Evolutionary conservation across 2,113 vertebrate genomes (phyloP), one percentile per base, ranked within the genome.

Genomic region (Corythoichthys intestinalis): DNA sequence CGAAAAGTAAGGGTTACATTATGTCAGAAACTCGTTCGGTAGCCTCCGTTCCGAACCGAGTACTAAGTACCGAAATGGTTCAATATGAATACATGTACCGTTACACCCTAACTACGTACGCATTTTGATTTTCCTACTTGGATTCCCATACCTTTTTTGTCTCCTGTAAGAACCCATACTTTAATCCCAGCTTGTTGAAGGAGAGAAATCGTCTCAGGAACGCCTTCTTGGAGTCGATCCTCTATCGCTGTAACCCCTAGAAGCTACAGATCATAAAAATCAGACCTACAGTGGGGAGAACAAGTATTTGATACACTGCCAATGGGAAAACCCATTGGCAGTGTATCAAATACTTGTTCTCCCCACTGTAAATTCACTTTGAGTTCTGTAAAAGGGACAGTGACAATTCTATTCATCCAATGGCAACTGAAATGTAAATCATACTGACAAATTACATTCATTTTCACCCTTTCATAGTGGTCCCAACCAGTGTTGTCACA

Each of bases 161-260:
- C 97, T 79, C 97, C 96, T 0, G 96, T 99, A 59, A 98, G 89
- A 56, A 98, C 92, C 96, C 97, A 99, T 28, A 98, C 89, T 87
- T 95, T 97, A 53, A 99, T 83, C 47, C 94, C 93, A 17, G 92
- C 94, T 65, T 91, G 81, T 83, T 91, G 91, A 65, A 98, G 91
- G n/a, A 91, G 81, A 46, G 89, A 76, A 78, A 99, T 97, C 52
- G 96, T 97, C 74, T 98, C 94, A 0, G 93, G 93, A 46, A 97
- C 96, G 0, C 92, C 89, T 0, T 96, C 93, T 69, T 99, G 97
- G 17, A 98, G 88, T 48, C 86, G 94, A 85, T 98, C 97, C 84
- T 98, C 96, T 0, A 98, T 96, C 66, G 94, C 96, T 0, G 96
- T 98, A 79, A 90, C 94, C 10, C 97, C 96, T 5, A 99, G 86